These are phyloP conservation scores for Okamejei kenojei DNA, from an alignment of 2,797 vertebrate genomes.

Conservation along the genomic window DNA sequence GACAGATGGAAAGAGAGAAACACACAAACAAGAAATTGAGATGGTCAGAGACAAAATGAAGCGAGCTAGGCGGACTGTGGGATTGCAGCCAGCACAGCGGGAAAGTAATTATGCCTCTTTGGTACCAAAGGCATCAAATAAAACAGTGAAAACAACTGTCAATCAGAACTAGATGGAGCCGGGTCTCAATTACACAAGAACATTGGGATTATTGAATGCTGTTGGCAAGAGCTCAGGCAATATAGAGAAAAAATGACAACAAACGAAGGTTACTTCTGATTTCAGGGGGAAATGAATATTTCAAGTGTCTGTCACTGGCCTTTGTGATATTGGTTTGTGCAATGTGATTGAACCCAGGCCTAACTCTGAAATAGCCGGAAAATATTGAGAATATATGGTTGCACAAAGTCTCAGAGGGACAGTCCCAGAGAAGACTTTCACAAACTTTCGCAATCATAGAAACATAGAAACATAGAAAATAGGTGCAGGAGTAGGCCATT, in stretches of 20 bases:
- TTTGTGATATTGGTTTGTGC: background rate
- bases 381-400: background rate
- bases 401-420: too few species aligned
- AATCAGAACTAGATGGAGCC: background rate
- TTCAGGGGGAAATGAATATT: background rate
- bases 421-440: background rate
- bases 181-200: background rate
- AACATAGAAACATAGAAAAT: too few species aligned
- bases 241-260: slow-evolving; percentile 20
- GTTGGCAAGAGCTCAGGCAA: background rate
- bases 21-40: background rate
- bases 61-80: background rate
- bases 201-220: slow-evolving; percentile 14
- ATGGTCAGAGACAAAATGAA: background rate
- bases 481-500: too few species aligned
- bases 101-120: slow-evolving; percentile 14
- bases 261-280: slow-evolving; percentile 1
- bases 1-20: background rate
- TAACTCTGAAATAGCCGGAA: background rate
- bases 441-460: too few species aligned
- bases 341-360: background rate
- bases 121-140: slow-evolving; percentile 2
- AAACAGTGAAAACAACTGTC: slow-evolving; percentile 17
- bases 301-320: background rate
- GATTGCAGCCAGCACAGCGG: background rate